Conservation (phyloP, 2,888 invertebrate genomes). For the Nematopogon swammerdamellus region DNA sequence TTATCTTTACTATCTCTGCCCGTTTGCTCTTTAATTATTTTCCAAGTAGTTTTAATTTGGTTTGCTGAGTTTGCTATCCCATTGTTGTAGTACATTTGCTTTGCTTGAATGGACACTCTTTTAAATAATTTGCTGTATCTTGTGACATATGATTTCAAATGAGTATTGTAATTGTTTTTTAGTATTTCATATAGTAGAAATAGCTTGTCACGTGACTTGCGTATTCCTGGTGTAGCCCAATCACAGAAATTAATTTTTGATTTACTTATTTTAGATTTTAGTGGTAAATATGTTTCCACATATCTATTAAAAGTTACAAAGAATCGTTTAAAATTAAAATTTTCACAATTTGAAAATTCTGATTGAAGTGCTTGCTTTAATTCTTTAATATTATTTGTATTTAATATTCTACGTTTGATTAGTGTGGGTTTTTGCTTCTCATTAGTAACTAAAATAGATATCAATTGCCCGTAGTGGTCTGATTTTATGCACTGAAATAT, state of each 20-base stretch:
- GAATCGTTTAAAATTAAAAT: not conserved
- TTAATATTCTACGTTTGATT: not conserved
- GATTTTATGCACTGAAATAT: not conserved
- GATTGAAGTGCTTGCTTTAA: not conserved
- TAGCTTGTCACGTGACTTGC: not conserved
- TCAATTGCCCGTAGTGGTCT: slow-evolving; percentile 1
- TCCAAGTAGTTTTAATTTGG: not conserved
- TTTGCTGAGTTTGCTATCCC: not conserved
- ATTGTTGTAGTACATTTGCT: not conserved
- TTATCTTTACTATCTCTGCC: not conserved
- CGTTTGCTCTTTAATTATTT: not conserved
- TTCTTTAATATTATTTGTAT: not conserved
- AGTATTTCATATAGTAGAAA: not conserved
- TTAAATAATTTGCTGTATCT: not conserved
- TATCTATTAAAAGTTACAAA: not conserved
- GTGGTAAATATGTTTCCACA: not conserved
- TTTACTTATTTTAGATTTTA: not conserved
- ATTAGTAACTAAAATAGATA: not conserved
- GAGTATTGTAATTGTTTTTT: not conserved
- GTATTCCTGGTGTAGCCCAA: not conserved
- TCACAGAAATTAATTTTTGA: not conserved
- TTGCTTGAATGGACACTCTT: not conserved
- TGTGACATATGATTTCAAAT: not conserved
- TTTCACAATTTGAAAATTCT: not conserved
- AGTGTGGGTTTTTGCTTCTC: not conserved